Evolutionary conservation across 2,888 invertebrate genomes (phyloP).

Genomic region (Neoaliturus tenellus): DNA sequence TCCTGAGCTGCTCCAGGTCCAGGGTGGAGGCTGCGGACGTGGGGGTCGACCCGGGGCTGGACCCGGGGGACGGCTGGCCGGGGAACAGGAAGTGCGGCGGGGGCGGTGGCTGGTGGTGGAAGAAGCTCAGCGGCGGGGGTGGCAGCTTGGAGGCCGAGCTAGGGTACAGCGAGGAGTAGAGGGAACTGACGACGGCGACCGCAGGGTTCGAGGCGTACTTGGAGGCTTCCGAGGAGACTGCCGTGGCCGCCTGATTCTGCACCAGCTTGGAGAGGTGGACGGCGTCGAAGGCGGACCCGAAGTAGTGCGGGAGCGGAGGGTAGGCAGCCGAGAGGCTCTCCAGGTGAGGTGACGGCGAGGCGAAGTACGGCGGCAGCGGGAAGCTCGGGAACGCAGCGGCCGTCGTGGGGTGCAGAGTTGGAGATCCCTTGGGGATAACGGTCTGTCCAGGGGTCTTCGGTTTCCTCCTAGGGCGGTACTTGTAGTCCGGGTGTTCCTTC

Average conservation of each 20-base stretch:
- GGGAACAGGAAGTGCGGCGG: slow-evolving; percentile 71
- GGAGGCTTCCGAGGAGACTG: slow-evolving; percentile 72
- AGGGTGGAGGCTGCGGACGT: slow-evolving; percentile 58
- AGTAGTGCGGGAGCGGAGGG: slow-evolving; percentile 82
- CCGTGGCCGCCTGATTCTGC: slow-evolving; percentile 73
- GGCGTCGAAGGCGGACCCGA: slow-evolving; percentile 84
- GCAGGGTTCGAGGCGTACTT: slow-evolving; percentile 73
- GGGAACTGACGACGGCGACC: slow-evolving; percentile 80
- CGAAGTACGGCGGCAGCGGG: slow-evolving; percentile 79
- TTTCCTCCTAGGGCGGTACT: slow-evolving; percentile 91
- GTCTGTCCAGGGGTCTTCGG: slow-evolving; percentile 83
- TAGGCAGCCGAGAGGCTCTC: slow-evolving; percentile 77
- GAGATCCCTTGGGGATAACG: slow-evolving; percentile 73
- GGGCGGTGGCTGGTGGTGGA: slow-evolving; percentile 71
- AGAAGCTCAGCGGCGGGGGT: slow-evolving; percentile 65
- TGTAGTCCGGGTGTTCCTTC: slow-evolving; percentile 95
- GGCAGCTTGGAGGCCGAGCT: slow-evolving; percentile 68
- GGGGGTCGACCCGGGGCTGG: slow-evolving; percentile 70
- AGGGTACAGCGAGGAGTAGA: slow-evolving; percentile 81
- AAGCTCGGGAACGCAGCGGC: slow-evolving; percentile 77
- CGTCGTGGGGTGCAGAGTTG: slow-evolving; percentile 62
- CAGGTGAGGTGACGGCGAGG: slow-evolving; percentile 74
- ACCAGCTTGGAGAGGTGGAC: slow-evolving; percentile 80
- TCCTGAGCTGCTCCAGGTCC: slow-evolving; percentile 75
- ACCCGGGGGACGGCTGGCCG: slow-evolving; percentile 72